Conservation (phyloP, 2,113 vertebrate species). For the Poeciliopsis turrubarensis region DNA sequence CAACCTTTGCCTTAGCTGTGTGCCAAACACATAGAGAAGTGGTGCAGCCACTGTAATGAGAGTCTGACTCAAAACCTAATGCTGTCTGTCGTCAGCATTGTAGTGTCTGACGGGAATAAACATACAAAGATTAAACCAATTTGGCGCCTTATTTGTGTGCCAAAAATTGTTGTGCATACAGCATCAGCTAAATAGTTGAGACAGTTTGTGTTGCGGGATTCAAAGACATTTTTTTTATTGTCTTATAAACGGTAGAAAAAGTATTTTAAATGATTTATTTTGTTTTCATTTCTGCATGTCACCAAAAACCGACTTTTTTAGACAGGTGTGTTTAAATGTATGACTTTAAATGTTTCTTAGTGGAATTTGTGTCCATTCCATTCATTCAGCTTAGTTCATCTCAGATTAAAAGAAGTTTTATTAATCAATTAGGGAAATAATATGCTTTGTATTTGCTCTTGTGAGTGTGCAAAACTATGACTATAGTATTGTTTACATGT, state of each 20-base stretch:
- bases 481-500: no score
- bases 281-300: neutral
- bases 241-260: neutral
- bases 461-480: no score
- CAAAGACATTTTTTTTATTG: neutral
- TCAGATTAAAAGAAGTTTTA: neutral
- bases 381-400: neutral
- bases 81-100: neutral
- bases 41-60: conserved; percentile 21
- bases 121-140: conserved; percentile 6
- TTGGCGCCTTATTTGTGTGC: neutral
- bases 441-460: neutral
- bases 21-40: conserved; percentile 22
- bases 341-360: neutral
- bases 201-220: neutral
- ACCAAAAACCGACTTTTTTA: neutral
- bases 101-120: conserved; percentile 15
- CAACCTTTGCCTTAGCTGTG: conserved; percentile 28
- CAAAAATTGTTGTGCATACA: neutral
- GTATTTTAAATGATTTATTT: neutral
- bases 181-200: neutral
- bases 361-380: no score
- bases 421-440: neutral
- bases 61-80: conserved; percentile 13
- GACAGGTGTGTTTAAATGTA: neutral